These are phyloP conservation scores for Alca torda DNA, from an alignment of 2,797 vertebrate species.

Conservation along the genomic window DNA sequence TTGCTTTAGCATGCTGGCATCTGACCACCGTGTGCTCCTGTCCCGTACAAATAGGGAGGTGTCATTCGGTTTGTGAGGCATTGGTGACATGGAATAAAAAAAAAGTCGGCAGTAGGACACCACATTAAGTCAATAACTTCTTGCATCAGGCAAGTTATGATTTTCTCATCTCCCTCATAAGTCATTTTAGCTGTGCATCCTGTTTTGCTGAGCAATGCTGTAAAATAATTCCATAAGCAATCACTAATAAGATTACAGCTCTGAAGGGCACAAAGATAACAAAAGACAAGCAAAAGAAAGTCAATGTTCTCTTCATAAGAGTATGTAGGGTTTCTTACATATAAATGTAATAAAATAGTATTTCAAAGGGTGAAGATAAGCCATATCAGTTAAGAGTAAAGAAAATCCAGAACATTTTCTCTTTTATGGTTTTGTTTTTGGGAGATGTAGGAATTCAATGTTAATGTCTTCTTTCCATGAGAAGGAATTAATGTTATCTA, in stretches of 20 bases:
- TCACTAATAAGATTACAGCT: neutral
- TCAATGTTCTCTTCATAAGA: neutral
- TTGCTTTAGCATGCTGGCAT: neutral
- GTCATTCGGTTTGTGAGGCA: neutral
- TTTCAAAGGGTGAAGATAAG: neutral
- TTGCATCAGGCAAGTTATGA: neutral
- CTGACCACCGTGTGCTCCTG: neutral
- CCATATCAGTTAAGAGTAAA: neutral
- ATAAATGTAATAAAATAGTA: neutral
- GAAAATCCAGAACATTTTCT: neutral
- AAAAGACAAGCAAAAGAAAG: neutral
- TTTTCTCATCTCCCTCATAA: neutral
- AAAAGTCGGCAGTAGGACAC: neutral
- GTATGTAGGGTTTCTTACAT: fast-evolving
- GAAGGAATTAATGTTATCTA: constrained; percentile 1
- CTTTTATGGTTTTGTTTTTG: neutral
- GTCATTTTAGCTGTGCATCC: neutral
- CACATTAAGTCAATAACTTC: neutral
- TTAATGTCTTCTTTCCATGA: neutral
- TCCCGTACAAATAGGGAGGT: neutral
- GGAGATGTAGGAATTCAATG: neutral
- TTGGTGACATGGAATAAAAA: neutral
- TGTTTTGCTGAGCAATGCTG: neutral
- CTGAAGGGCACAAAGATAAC: neutral
- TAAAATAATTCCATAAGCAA: neutral